Evolutionary conservation across 2,797 vertebrate genomes (phyloP), one percentile per base, ranked within the genome.

Genomic region (Sebastes oblongus): DNA sequence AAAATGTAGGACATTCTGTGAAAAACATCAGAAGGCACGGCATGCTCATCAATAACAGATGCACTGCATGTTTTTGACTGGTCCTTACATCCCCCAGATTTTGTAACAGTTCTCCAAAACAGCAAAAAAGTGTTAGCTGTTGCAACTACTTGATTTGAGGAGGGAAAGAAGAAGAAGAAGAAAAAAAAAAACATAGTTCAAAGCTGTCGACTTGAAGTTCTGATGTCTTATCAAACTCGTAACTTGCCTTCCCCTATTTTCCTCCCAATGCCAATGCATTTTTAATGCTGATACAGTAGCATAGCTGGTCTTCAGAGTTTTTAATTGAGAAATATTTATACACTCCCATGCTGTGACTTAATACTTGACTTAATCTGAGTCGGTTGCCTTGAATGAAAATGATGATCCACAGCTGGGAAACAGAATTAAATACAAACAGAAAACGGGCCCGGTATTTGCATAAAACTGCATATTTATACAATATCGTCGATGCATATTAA

Each of bases 391-490:
- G 93, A 94, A 95, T 95, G 92, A 94, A 92, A 94, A 94, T 94
- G 91, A 93, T 81, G 92, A 94, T 89, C 89, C 93, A 93, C 95
- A 95, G 95, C 94, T 95, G 95, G 92, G 94, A 94, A 93, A 93
- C 90, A 92, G 90, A 96, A 96, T 96, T 91, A 95, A 96, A 96
- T 91, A 94, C 95, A 96, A 96, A 96, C 95, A 95, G 89, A 94
- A 94, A 95, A 93, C 72, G 89, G 91, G n/a, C 82, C 87, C 25
- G 22, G 67, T 93, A 96, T 96, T 96, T 96, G 95, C 96, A 96
- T 96, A 96, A 93, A 94, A 90, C 93, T 93, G 95, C 95, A 96
- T 96, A 96, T 96, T 96, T 96, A 96, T 96, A 95, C 94, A 95
- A 95, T 94, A 95, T 95, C 88, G 76, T 88, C 70, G 87, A 94